Conservation (phyloP, 1,140 invertebrate genomes). For the Xylocopa sonorina region DNA sequence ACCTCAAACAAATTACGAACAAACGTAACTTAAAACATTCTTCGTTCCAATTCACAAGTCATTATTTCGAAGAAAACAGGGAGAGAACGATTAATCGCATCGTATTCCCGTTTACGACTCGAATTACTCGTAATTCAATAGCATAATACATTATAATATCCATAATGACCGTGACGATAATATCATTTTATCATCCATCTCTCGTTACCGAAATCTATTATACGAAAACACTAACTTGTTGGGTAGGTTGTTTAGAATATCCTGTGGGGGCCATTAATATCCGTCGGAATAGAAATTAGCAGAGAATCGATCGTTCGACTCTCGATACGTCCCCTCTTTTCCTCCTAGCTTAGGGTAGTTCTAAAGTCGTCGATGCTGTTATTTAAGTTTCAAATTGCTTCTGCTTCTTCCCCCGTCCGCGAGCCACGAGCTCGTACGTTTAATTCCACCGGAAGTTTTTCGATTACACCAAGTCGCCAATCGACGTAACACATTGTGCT, state of each 20-base stretch:
- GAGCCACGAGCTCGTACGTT: conserved; percentile 20
- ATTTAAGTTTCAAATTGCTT: conserved; percentile 48
- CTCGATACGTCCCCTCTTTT: neutral
- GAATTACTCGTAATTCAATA: no score
- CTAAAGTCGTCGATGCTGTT: conserved; percentile 46
- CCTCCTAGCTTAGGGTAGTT: neutral
- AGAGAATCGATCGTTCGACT: neutral
- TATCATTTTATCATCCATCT: no score
- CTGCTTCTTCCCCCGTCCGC: neutral
- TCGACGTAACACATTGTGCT: conserved; percentile 47
- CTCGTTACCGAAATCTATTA: no score
- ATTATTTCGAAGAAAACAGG: no score
- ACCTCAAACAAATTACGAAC: no score
- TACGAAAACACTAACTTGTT: no score
- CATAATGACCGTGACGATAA: no score
- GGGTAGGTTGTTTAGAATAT: neutral
- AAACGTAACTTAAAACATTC: no score
- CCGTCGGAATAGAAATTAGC: conserved; percentile 10
- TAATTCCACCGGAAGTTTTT: conserved; percentile 48
- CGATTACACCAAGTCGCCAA: conserved; percentile 43
- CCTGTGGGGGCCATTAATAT: conserved; percentile 12
- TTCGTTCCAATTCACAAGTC: no score
- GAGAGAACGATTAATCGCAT: no score
- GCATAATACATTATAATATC: no score
- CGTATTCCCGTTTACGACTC: no score